Conservation (phyloP, 2,113 vertebrate genomes). For the Actenoides lindsayi region DNA sequence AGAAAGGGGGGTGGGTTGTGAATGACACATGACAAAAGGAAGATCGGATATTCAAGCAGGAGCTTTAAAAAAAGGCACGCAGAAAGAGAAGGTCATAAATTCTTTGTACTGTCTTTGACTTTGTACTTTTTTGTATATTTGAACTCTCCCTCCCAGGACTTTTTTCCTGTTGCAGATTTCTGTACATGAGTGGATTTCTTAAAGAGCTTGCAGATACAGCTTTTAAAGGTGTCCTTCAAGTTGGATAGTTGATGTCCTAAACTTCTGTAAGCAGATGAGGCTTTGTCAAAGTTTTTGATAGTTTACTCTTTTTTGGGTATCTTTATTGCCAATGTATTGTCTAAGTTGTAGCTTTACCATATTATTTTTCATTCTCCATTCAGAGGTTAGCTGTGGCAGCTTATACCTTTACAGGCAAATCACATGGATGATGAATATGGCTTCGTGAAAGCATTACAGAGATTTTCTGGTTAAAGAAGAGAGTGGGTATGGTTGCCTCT, state of each 20-base stretch:
- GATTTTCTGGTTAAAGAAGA: not conserved
- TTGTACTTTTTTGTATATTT: constrained; percentile 60
- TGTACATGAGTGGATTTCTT: constrained; percentile 38
- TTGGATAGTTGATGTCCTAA: not conserved
- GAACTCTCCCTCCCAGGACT: constrained; percentile 30
- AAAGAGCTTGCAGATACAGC: constrained; percentile 1
- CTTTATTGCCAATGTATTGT: not conserved
- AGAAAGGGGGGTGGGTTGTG: too few relatives aligned
- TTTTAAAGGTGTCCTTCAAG: constrained; percentile 49
- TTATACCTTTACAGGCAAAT: not conserved
- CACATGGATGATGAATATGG: not conserved
- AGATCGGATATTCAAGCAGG: not conserved
- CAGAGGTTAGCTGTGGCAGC: not conserved
- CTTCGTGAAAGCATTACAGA: not conserved
- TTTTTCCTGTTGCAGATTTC: constrained; percentile 35
- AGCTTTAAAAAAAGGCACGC: not conserved
- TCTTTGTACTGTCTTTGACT: constrained; percentile 55
- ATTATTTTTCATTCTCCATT: not conserved
- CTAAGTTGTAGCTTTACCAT: not conserved
- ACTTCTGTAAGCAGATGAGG: not conserved
- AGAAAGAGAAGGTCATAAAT: not conserved
- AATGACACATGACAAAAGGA: not conserved
- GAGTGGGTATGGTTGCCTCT: not conserved
- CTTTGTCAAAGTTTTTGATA: not conserved
- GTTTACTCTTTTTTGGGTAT: not conserved